A percentile compares a stretch with the other conserved stretches of the same genome.
Evolutionary conservation across 2,113 vertebrate genomes (phyloP).

Genomic region (Empidonax alnorum): DNA sequence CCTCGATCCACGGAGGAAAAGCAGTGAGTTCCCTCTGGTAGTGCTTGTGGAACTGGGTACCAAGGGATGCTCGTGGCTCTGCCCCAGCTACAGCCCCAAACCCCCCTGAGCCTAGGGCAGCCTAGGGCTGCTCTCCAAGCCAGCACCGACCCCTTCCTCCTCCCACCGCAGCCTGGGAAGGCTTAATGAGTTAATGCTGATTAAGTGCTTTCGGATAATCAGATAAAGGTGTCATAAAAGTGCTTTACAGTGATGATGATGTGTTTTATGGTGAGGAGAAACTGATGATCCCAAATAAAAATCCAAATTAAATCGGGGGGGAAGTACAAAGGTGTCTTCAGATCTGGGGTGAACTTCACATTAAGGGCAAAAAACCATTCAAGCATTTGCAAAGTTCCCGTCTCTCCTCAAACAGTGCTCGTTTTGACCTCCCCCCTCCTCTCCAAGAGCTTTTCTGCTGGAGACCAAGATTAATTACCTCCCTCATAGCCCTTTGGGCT

Average conservation of each 20-base stretch:
- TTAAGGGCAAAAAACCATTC: conserved; percentile 7
- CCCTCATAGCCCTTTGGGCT: conserved; percentile 52
- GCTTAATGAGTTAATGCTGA: conserved; percentile 67
- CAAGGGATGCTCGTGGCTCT: accelerated
- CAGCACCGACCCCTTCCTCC: background rate
- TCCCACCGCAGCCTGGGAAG: background rate
- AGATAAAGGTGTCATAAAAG: conserved; percentile 65
- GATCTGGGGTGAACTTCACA: background rate
- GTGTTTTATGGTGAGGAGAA: conserved; percentile 63
- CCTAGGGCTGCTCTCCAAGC: background rate
- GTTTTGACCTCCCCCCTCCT: background rate
- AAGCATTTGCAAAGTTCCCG: background rate
- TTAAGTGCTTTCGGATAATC: conserved; percentile 63
- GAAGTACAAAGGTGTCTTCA: conserved; percentile 6
- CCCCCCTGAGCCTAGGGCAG: accelerated
- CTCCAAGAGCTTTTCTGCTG: conserved; percentile 12
- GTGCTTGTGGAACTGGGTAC: background rate
- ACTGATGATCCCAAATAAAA: conserved; percentile 64
- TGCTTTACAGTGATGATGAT: conserved; percentile 41
- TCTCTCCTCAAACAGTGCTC: background rate
- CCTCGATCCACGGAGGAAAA: accelerated
- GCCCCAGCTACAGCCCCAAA: background rate
- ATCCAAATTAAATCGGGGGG: background rate
- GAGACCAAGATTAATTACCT: conserved; percentile 68
- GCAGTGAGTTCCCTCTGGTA: background rate